Percentiles rank a stretch among this genome's conserved stretches.
phyloP scores from a whole-genome alignment of 2,888 invertebrate species.

The Cosmia pyralina region DNA sequence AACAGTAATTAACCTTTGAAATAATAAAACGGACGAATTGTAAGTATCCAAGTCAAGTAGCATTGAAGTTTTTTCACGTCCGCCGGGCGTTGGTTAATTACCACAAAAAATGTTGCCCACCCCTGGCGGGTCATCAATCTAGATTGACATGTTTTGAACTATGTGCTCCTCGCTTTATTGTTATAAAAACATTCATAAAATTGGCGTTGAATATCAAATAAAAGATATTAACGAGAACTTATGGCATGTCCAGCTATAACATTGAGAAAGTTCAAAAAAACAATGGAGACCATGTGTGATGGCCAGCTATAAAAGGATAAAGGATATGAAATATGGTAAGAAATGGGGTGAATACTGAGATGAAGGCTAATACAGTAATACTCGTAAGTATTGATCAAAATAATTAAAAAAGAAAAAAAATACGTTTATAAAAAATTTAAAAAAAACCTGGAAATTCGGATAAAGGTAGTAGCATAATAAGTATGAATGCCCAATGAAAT shows the following conservation, averaged over 20 bases:
- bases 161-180: constrained; percentile 59
- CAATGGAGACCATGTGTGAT: background rate
- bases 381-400: no score
- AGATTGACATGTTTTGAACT: constrained; percentile 80
- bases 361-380: no score
- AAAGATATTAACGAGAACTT: background rate
- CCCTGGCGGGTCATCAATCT: constrained; percentile 83
- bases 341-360: background rate
- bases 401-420: no score
- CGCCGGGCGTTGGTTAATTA: constrained; percentile 76
- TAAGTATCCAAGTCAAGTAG: constrained; percentile 58
- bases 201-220: background rate
- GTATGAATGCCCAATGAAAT: no score
- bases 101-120: constrained; percentile 86
- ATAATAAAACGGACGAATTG: constrained; percentile 63
- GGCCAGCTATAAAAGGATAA: background rate
- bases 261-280: background rate
- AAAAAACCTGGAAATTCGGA: background rate
- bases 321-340: background rate
- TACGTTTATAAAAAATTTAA: no score
- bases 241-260: background rate
- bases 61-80: constrained; percentile 61
- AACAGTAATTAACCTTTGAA: constrained; percentile 62
- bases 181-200: constrained; percentile 50
- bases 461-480: no score